A percentile compares a stretch with the other conserved stretches of the same genome.
Conservation (phyloP, 2,888 invertebrate species). For the Notodonta ziczac region DNA sequence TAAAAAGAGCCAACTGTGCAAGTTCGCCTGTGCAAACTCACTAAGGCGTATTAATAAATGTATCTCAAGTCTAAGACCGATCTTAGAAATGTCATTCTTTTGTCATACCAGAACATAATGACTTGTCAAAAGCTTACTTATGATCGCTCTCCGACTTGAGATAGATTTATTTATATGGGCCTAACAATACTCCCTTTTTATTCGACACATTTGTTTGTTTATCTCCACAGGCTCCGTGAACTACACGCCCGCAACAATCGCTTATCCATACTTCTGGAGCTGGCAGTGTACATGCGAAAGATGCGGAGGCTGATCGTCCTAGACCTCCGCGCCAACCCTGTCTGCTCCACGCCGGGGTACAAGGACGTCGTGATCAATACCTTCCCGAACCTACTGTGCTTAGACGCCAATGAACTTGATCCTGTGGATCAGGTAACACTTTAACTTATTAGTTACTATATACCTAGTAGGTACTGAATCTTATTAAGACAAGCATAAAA, state of each 20-base stretch:
- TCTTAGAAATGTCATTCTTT: too few species aligned
- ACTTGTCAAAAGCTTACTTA: too few species aligned
- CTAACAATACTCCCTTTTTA: too few species aligned
- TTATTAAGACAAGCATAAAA: too few species aligned
- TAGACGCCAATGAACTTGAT: constrained; percentile 64
- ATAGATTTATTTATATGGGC: too few species aligned
- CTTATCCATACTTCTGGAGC: constrained; percentile 60
- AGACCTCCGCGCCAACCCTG: constrained; percentile 72
- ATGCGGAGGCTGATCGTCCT: constrained; percentile 60
- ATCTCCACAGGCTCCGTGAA: constrained; percentile 59
- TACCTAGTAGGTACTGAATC: too few species aligned
- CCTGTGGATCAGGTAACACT: constrained; percentile 61
- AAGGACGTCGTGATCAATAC: constrained; percentile 67
- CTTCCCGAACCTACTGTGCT: constrained; percentile 59
- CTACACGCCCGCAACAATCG: constrained; percentile 70
- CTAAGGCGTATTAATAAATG: too few species aligned
- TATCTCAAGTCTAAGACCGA: too few species aligned
- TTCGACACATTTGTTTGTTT: constrained; percentile 9
- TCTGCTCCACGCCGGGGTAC: constrained; percentile 64
- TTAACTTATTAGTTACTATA: not conserved
- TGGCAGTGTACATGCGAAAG: constrained; percentile 73
- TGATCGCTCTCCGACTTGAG: too few species aligned
- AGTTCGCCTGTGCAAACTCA: too few species aligned
- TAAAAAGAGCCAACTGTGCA: too few species aligned
- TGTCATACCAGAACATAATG: too few species aligned